phyloP scores from a whole-genome alignment of 1,140 invertebrate genomes.

The Drosophila pallidifrons region DNA sequence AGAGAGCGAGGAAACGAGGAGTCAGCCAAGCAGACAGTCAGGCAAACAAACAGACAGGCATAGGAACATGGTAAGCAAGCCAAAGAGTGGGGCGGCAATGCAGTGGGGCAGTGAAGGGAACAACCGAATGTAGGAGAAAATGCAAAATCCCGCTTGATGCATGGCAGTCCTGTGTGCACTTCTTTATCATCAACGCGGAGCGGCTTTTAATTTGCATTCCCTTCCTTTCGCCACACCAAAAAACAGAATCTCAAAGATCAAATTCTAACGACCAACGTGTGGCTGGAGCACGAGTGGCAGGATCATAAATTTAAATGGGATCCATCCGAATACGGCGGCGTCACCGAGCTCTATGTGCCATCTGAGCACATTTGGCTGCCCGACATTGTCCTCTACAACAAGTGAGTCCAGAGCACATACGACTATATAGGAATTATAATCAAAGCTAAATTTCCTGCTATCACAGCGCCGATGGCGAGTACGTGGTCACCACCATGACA shows the following conservation, averaged over 20 bases:
- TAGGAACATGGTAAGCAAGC: conserved; percentile 13
- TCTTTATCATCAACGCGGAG: conserved; percentile 75
- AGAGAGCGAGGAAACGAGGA: conserved; percentile 14
- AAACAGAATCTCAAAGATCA: conserved; percentile 97
- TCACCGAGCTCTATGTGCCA: conserved; percentile 95
- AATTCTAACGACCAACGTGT: conserved; percentile 98
- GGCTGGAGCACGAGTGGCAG: conserved; percentile 98
- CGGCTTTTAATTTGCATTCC: conserved; percentile 28
- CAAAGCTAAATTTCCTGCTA: background rate
- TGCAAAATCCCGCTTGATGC: conserved; percentile 69
- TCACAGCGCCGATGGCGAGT: conserved; percentile 97
- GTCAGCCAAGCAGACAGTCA: conserved; percentile 22
- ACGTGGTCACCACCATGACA: conserved; percentile 98
- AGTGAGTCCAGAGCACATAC: conserved; percentile 88
- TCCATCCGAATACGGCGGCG: conserved; percentile 97
- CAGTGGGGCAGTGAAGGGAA: background rate
- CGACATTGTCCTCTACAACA: conserved; percentile 98
- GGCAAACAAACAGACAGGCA: conserved; percentile 40
- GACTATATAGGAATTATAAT: background rate
- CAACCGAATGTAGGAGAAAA: conserved; percentile 24
- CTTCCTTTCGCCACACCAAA: background rate
- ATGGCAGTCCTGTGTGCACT: conserved; percentile 52
- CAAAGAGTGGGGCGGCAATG: conserved; percentile 8
- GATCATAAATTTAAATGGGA: conserved; percentile 99
- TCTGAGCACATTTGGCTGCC: conserved; percentile 98